Percentiles rank a stretch among this genome's conserved stretches.
These are phyloP conservation scores for Nomada hirtipes DNA, from an alignment of 2,888 invertebrate genomes.

Conservation along the genomic window DNA sequence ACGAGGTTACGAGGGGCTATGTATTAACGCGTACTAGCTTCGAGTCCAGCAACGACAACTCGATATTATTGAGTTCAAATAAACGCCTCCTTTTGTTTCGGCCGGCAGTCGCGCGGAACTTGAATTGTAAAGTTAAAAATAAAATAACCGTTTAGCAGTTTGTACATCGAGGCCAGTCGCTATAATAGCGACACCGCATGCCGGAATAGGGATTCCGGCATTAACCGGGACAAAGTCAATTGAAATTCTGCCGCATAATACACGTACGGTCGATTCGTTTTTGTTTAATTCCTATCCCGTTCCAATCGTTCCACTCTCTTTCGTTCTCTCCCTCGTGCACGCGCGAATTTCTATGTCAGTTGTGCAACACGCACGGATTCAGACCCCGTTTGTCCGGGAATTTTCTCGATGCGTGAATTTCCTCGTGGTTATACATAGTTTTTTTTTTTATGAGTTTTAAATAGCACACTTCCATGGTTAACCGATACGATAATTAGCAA, in stretches of 20 bases:
- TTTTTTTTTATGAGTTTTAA: too few species aligned
- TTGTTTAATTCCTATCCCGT: constrained; percentile 51
- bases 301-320: constrained; percentile 28
- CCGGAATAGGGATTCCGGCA: constrained; percentile 57
- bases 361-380: background rate
- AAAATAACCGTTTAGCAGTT: constrained; percentile 66
- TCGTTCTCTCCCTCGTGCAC: background rate
- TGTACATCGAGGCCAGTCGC: constrained; percentile 59
- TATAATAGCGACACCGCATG: constrained; percentile 50
- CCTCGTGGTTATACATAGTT: background rate
- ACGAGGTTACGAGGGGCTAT: constrained; percentile 33
- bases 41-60: constrained; percentile 47
- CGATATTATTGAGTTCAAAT: constrained; percentile 65
- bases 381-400: background rate
- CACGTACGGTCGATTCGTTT: constrained; percentile 50
- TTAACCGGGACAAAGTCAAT: constrained; percentile 60
- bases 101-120: constrained; percentile 41
- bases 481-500: too few species aligned
- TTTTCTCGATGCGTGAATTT: background rate
- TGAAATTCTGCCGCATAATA: constrained; percentile 60
- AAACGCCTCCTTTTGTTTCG: constrained; percentile 62
- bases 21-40: constrained; percentile 17
- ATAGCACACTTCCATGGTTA: too few species aligned
- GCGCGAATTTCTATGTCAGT: constrained; percentile 34
- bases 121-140: constrained; percentile 68